Evolutionary conservation across 1,140 invertebrate species (phyloP).

Genomic region (Xylocopa sonorina): DNA sequence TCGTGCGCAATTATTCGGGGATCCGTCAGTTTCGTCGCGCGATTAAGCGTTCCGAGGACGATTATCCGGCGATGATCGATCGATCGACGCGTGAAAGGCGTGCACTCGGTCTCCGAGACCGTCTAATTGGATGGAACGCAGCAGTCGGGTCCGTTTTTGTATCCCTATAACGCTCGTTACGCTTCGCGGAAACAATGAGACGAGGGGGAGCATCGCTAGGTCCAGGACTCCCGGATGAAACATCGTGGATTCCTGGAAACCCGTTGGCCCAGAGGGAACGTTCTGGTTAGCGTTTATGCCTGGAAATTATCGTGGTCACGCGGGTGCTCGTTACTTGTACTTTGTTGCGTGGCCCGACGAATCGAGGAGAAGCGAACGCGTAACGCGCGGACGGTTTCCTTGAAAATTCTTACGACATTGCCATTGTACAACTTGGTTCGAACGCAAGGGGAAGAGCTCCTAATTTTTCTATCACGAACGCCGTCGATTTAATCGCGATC

Average conservation of each 20-base stretch:
- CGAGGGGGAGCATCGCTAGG: not conserved
- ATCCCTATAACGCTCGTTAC: conserved; percentile 36
- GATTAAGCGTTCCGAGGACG: conserved; percentile 63
- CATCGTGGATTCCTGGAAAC: conserved; percentile 39
- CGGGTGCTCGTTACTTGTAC: not conserved
- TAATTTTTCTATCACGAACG: no score
- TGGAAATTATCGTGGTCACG: conserved; percentile 36
- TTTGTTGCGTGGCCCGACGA: not conserved
- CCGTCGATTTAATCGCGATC: no score
- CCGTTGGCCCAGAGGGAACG: not conserved
- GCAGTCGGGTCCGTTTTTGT: conserved; percentile 23
- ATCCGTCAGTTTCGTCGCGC: conserved; percentile 71
- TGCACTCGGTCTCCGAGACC: not conserved
- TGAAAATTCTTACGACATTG: conserved; percentile 1
- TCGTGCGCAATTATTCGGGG: conserved; percentile 74
- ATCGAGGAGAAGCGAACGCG: no score
- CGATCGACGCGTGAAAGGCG: conserved; percentile 17
- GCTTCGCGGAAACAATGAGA: conserved; percentile 21
- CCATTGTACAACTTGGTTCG: no score
- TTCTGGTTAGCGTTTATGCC: conserved; percentile 45
- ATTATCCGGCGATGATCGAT: conserved; percentile 70
- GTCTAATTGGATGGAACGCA: conserved; percentile 55
- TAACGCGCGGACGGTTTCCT: not conserved
- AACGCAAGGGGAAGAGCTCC: no score
- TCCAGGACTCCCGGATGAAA: conserved; percentile 24